Conservation (phyloP, 2,888 invertebrate genomes). For the Artemia sinica region DNA sequence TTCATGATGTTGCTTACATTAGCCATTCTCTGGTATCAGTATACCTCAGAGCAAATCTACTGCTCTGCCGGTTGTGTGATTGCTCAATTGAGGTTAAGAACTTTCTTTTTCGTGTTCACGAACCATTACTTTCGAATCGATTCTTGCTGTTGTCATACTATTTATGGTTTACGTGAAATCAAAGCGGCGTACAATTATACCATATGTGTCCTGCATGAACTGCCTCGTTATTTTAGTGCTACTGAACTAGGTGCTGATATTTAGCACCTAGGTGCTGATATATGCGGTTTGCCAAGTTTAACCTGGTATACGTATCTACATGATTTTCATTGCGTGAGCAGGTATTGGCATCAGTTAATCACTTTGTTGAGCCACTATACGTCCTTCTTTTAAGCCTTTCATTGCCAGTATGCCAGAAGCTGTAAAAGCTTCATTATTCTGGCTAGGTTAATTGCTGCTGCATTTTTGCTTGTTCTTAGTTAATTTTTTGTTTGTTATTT, state of each 20-base stretch:
- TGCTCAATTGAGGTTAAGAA: too few species aligned
- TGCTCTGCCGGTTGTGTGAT: too few species aligned
- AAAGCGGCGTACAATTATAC: background rate
- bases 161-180: background rate
- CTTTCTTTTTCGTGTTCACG: too few species aligned
- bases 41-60: too few species aligned
- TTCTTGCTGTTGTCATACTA: background rate
- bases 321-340: background rate
- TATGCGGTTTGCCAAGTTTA: background rate
- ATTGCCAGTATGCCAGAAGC: background rate
- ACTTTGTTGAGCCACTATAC: background rate
- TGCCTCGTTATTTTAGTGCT: constrained; percentile 5
- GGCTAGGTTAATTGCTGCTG: too few species aligned
- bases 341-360: background rate
- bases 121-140: too few species aligned
- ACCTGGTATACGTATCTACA: background rate
- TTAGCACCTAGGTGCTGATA: background rate
- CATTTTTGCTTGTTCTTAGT: too few species aligned
- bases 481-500: too few species aligned
- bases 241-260: background rate
- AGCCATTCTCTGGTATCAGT: background rate
- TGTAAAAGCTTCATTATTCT: too few species aligned
- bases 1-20: background rate
- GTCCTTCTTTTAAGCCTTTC: background rate
- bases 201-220: background rate